Evolutionary conservation across 2,888 invertebrate species (phyloP), one percentile per base, ranked within the genome.

Genomic region (Coelinius sp.): DNA sequence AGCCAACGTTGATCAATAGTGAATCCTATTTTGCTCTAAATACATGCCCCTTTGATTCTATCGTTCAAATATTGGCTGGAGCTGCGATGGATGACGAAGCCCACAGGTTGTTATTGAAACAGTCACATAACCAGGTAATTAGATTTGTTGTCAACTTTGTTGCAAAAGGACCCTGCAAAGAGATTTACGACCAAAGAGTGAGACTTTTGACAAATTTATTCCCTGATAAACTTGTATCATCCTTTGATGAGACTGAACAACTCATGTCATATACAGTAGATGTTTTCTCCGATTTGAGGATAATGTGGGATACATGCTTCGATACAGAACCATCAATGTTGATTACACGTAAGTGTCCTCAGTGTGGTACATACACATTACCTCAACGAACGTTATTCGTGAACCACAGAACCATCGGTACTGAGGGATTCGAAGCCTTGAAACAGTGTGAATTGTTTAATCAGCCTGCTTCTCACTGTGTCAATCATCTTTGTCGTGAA

Each of bases 11-110:
- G n/a, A 63, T 63, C n/a, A 38, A 52, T n/a, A 63, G 64, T 6
- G 7, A 52, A 53, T 17, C 8, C 27, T 68, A 72, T 49, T 72
- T 64, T 41, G 63, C 68, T 31, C 12, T 8, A 10, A 72, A 72
- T 31, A 72, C 72, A 1, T 72, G 68, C 41, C 62, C 41, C n/a
- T 64, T 64, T n/a, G 68, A 72, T 49, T 68, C 68, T 1, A 27
- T 46, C 2, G 38, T 71, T 31, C 67, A 71, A 41, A 67, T 71
- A 31, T 68, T 68, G 20, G 46, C 62, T 31, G 62, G 49, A 59
- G 41, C 67, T 68, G 68, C 71, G 12, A 38, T 71, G 35, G 71
- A 68, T 25, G 63, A 68, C 25, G 24, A 66, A 7, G 14, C 41
- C 10, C 68, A 72, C 27, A 52, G 38, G 52, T 22, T 12, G 44